A percentile compares a stretch with the other conserved stretches of the same genome.
Conservation (phyloP, 2,888 invertebrate species). For the Petrolisthes manimaculis region DNA sequence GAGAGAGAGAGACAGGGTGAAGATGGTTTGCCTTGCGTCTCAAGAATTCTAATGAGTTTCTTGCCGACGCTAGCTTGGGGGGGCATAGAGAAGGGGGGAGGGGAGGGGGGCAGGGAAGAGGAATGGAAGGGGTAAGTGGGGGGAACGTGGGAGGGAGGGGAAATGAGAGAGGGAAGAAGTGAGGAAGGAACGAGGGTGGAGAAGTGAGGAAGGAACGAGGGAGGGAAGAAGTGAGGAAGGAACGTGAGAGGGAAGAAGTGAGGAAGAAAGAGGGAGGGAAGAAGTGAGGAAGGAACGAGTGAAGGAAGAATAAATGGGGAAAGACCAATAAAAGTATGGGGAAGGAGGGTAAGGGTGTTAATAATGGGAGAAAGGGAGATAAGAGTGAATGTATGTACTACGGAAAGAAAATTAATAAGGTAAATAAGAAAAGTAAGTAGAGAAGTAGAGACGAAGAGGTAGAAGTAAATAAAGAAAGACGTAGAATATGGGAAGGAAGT, state of each 20-base stretch:
- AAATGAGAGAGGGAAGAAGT: neutral
- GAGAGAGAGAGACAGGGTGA: neutral
- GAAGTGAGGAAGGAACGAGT: neutral
- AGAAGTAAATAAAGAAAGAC: neutral
- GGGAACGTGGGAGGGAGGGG: neutral
- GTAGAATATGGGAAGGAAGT: too few relatives aligned
- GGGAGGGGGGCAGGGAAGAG: neutral
- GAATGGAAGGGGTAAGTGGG: neutral
- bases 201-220: neutral
- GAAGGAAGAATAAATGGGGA: too few relatives aligned
- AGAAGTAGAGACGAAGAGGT: constrained; percentile 29
- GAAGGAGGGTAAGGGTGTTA: too few relatives aligned
- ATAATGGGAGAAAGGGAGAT: neutral
- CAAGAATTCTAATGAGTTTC: constrained; percentile 45
- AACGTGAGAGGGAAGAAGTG: neutral
- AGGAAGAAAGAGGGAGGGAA: neutral
- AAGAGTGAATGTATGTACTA: neutral
- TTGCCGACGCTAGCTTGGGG: constrained; percentile 5
- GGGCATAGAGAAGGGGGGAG: neutral
- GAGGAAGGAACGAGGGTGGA: neutral
- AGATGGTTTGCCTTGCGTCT: constrained; percentile 20
- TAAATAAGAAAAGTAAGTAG: neutral
- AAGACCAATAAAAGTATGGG: too few relatives aligned
- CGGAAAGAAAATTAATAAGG: neutral
- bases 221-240: too few relatives aligned